Evolutionary conservation across 1,140 invertebrate genomes (phyloP), one percentile per base, ranked within the genome.

Genomic region (Vanessa tameamea): DNA sequence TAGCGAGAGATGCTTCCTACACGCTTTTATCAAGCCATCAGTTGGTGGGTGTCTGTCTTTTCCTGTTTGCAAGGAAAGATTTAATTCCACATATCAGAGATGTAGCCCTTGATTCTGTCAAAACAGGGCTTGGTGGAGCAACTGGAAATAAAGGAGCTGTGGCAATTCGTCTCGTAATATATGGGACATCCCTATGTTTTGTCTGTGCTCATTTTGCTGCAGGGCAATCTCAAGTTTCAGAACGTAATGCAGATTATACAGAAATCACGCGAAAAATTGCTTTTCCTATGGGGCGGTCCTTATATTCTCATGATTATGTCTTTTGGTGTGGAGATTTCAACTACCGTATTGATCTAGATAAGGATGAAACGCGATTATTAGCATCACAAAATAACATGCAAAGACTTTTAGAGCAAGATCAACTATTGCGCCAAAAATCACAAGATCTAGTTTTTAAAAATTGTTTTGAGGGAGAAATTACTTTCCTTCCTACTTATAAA

Each of bases 291-390:
- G 97, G 97, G 31, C 94, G 98, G 73, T 97, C 96, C 0, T 91
- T 99, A 1, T 97, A 97, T 90, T 97, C 97, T 14, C 99, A 99
- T 89, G 99, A 99, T 93, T 99, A 99, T 92, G 96, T 99, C 0
- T 99, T 99, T 91, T 99, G 99, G 99, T 99, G 98, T 91, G 99
- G 99, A 0, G 99, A 99, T 94, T 99, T 99, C 91, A 99, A 99
- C 91, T 99, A 99, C 87, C 95, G 99, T 70, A 96, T 99, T 74
- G 98, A 99, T 88, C 95, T 99, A 94, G 96, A 97, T 68, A 98
- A 98, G 87, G 98, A 99, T 14, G 97, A 99, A 87, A 96, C 99
- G 73, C 98, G 98, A 87, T 95, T 97, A 70, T 93, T 97, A 73
- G 95, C 99, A 2, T 95, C 95, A 64, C 94, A 95, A 72, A 95